Evolutionary conservation across 2,888 invertebrate species (phyloP).

Genomic region (Eristalinus sepulchralis): DNA sequence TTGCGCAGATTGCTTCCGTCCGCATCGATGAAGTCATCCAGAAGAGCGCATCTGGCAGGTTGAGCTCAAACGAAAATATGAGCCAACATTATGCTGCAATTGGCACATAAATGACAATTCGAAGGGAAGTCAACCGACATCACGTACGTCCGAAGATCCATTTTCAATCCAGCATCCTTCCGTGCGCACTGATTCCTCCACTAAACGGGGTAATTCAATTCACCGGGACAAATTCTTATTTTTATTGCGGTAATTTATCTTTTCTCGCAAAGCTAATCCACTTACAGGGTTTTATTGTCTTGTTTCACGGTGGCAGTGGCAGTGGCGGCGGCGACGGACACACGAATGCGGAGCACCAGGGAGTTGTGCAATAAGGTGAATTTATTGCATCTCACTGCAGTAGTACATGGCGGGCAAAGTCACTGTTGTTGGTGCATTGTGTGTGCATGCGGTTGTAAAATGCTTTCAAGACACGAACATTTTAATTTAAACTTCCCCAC

Average conservation of each 20-base stretch:
- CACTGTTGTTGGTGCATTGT: slow-evolving; percentile 28
- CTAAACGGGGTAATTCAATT: slow-evolving; percentile 60
- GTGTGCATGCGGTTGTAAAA: not conserved
- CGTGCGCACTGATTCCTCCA: slow-evolving; percentile 26
- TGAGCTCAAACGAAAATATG: not conserved
- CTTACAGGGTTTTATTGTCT: slow-evolving; percentile 58
- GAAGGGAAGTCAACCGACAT: not conserved
- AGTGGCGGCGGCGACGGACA: not conserved
- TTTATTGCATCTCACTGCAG: slow-evolving; percentile 61
- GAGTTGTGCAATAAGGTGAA: slow-evolving; percentile 50
- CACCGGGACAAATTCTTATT: slow-evolving; percentile 59
- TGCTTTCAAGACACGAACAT: not conserved
- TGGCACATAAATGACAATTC: not conserved
- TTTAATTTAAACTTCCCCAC: not conserved
- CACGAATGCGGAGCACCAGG: not conserved
- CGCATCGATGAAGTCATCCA: not conserved
- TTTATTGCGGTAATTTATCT: slow-evolving; percentile 64
- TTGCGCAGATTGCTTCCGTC: not conserved
- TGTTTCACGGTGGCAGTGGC: not conserved
- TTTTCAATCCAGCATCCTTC: slow-evolving; percentile 17
- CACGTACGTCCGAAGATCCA: not conserved
- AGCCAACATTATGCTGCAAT: slow-evolving; percentile 9
- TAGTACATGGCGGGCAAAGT: slow-evolving; percentile 23
- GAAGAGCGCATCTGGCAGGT: not conserved
- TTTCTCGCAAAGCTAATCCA: slow-evolving; percentile 47